Percentiles rank a stretch among this genome's conserved stretches.
phyloP scores from a whole-genome alignment of 2,888 invertebrate genomes.

The Drymonia ruficornis region DNA sequence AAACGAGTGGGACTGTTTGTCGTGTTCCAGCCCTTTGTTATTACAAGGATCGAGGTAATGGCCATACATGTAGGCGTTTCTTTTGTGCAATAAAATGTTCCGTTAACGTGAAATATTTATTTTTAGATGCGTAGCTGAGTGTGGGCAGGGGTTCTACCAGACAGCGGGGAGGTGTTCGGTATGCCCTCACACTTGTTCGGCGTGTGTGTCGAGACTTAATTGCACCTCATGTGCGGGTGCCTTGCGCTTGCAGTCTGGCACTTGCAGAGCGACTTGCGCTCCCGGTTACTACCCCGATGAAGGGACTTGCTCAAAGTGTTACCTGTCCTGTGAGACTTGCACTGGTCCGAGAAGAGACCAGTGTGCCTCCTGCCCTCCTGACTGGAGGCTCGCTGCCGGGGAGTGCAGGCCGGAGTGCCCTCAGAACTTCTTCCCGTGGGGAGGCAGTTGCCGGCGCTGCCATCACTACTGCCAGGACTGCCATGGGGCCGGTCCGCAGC shows the following conservation, averaged over 20 bases:
- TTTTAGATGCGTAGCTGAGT: constrained; percentile 90
- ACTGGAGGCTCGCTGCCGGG: constrained; percentile 92
- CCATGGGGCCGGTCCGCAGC: constrained; percentile 90
- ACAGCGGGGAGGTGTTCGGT: constrained; percentile 90
- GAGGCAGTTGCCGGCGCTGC: constrained; percentile 94
- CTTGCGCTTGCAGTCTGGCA: constrained; percentile 92
- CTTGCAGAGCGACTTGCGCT: constrained; percentile 92
- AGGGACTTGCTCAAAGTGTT: constrained; percentile 92
- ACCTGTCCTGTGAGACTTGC: constrained; percentile 93
- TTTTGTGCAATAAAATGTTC: constrained; percentile 5
- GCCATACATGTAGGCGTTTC: constrained; percentile 51
- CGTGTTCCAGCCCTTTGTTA: constrained; percentile 89
- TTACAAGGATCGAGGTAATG: constrained; percentile 86
- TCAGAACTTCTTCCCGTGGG: constrained; percentile 92
- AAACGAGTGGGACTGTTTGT: constrained; percentile 90
- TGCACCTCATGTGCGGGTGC: constrained; percentile 92
- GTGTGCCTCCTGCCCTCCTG: constrained; percentile 92
- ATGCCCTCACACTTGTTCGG: constrained; percentile 91
- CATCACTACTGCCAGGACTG: constrained; percentile 95
- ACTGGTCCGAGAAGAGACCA: constrained; percentile 93
- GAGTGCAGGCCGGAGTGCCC: constrained; percentile 94
- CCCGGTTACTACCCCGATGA: constrained; percentile 93
- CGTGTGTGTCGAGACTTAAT: constrained; percentile 91
- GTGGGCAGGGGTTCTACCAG: constrained; percentile 91
- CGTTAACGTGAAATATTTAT: constrained; percentile 40